Evolutionary conservation across 2,113 vertebrate genomes (phyloP).

Genomic region (Macaca nemestrina): DNA sequence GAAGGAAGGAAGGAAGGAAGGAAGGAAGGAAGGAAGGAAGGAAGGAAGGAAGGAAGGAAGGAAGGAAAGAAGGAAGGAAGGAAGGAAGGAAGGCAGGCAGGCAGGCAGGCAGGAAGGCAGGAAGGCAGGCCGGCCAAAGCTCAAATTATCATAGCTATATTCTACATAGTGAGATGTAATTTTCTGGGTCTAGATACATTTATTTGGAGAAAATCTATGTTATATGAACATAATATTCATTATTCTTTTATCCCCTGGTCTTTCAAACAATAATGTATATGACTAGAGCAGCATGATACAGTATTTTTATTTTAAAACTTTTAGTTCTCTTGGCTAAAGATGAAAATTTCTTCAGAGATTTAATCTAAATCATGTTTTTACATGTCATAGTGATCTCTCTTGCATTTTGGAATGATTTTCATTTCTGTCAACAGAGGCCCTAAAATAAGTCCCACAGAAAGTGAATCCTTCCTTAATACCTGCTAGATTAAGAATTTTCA

Average conservation of each 20-base stretch:
- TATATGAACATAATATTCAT: neutral
- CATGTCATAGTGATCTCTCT: neutral
- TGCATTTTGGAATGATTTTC: slow-evolving; percentile 29
- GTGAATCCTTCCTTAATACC: slow-evolving; percentile 67
- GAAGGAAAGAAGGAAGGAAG: no score
- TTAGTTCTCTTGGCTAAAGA: neutral
- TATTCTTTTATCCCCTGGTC: slow-evolving; percentile 1
- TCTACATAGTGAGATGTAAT: neutral
- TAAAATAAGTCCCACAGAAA: slow-evolving; percentile 49
- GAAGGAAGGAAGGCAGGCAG: no score
- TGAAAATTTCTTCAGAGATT: neutral
- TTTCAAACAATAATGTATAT: neutral
- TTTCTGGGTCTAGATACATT: neutral
- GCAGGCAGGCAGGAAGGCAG: accelerated
- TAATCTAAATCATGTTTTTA: neutral
- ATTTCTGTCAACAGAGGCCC: slow-evolving; percentile 53
- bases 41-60: no score
- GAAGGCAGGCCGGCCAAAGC: neutral
- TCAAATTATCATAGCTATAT: neutral
- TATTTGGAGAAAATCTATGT: neutral
- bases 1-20: no score
- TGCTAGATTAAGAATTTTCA: slow-evolving; percentile 62
- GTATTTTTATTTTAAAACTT: slow-evolving; percentile 24
- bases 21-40: no score
- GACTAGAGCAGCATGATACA: neutral